phyloP scores from a whole-genome alignment of 2,797 vertebrate species.

The Caiman crocodilus region DNA sequence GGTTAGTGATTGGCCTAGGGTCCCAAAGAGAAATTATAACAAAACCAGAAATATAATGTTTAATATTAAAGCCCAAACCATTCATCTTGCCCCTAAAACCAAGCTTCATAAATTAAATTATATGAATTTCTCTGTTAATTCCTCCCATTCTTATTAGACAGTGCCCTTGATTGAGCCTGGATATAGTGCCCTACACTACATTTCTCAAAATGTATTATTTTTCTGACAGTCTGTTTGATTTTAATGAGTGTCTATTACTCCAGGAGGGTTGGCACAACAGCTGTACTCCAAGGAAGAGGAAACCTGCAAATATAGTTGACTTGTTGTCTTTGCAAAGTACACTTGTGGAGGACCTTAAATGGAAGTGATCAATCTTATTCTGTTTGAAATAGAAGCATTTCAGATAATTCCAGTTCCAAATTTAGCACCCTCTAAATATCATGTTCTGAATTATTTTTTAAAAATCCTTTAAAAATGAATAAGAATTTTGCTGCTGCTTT shows the following conservation, averaged over 20 bases:
- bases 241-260: not conserved
- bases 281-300: not conserved
- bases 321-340: not conserved
- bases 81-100: not conserved
- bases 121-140: not conserved
- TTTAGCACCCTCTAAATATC: not conserved
- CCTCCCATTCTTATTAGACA: not conserved
- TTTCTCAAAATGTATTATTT: not conserved
- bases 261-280: not conserved
- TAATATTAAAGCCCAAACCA: not conserved
- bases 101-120: not conserved
- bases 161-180: rapidly evolving
- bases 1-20: not conserved
- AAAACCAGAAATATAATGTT: not conserved
- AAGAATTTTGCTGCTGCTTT: not conserved
- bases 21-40: not conserved
- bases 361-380: not conserved
- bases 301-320: not conserved
- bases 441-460: not conserved
- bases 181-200: rapidly evolving
- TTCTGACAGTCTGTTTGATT: not conserved
- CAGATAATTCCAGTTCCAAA: not conserved
- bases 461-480: not conserved
- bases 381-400: not conserved
- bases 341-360: not conserved